Conservation (phyloP, 2,797 vertebrate species). For the Amblyraja radiata region DNA sequence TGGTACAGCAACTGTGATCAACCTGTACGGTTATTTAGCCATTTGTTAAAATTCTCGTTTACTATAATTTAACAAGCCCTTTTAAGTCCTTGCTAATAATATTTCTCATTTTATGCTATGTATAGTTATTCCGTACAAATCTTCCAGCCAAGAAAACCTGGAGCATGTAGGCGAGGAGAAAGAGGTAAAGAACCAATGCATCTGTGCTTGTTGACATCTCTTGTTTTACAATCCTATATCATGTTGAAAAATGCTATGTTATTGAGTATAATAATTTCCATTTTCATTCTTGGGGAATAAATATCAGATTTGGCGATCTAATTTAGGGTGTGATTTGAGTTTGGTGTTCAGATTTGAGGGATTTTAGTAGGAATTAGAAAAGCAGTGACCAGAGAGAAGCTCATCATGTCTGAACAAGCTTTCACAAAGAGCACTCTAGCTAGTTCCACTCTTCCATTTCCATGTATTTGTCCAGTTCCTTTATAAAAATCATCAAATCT, state of each 20-base stretch:
- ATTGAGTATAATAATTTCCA: not conserved
- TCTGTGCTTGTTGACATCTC: not conserved
- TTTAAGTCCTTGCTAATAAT: not conserved
- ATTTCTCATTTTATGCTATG: constrained; percentile 38
- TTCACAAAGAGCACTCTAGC: not conserved
- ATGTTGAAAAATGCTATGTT: not conserved
- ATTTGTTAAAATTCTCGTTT: not conserved
- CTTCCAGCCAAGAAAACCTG: constrained; percentile 83
- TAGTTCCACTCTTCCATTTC: not conserved
- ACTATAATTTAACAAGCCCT: not conserved
- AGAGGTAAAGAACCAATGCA: constrained; percentile 66
- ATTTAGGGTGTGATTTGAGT: not conserved
- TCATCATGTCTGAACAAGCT: too few relatives aligned
- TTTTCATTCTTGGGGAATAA: not conserved
- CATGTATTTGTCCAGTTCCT: not conserved
- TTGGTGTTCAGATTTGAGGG: not conserved
- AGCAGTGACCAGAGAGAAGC: not conserved
- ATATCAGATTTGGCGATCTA: not conserved
- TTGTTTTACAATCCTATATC: not conserved
- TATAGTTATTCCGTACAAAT: constrained; percentile 82
- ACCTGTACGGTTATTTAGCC: not conserved
- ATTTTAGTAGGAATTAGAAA: not conserved
- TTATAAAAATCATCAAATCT: not conserved
- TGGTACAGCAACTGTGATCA: too few relatives aligned
- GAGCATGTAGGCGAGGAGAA: constrained; percentile 89